Evolutionary conservation across 2,888 invertebrate genomes (phyloP).

Genomic region (Caenorhabditis becei): DNA sequence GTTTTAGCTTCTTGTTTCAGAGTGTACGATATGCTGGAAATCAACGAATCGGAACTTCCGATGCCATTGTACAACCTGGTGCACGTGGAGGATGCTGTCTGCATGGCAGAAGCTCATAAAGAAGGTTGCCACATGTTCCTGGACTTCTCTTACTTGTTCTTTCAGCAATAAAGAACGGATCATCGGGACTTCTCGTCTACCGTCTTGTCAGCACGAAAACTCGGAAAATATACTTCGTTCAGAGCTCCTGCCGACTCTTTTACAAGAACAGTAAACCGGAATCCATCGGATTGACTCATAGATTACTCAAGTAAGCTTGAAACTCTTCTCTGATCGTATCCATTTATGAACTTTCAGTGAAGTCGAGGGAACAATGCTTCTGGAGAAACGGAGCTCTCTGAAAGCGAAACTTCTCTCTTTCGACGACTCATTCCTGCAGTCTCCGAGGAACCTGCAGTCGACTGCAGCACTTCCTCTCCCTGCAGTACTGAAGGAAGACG

Average conservation of each 20-base stretch:
- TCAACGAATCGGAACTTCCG: slow-evolving; percentile 72
- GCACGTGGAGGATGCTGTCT: slow-evolving; percentile 97
- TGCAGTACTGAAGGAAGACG: slow-evolving; percentile 43
- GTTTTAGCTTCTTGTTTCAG: slow-evolving; percentile 49
- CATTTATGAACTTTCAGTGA: slow-evolving; percentile 87
- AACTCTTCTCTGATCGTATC: not conserved
- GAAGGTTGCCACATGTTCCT: slow-evolving; percentile 85
- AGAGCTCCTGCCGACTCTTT: slow-evolving; percentile 95
- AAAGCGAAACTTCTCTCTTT: slow-evolving; percentile 80
- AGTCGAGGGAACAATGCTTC: slow-evolving; percentile 96
- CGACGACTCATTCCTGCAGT: slow-evolving; percentile 81
- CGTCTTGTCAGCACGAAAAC: slow-evolving; percentile 86
- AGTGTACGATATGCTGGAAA: slow-evolving; percentile 77
- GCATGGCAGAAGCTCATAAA: slow-evolving; percentile 98
- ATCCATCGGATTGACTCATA: slow-evolving; percentile 98
- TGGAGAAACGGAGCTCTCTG: slow-evolving; percentile 91
- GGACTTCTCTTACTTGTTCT: slow-evolving; percentile 64
- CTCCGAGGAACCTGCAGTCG: slow-evolving; percentile 74
- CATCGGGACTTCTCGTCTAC: slow-evolving; percentile 99
- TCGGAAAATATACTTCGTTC: slow-evolving; percentile 97
- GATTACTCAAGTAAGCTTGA: slow-evolving; percentile 92
- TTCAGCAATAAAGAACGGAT: slow-evolving; percentile 97
- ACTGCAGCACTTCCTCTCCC: slow-evolving; percentile 70
- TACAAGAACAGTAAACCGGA: slow-evolving; percentile 99
- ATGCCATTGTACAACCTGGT: slow-evolving; percentile 89